Evolutionary conservation across 2,797 vertebrate genomes (phyloP), one percentile per base, ranked within the genome.

Genomic region (Parauchenoglanis punctatus): DNA sequence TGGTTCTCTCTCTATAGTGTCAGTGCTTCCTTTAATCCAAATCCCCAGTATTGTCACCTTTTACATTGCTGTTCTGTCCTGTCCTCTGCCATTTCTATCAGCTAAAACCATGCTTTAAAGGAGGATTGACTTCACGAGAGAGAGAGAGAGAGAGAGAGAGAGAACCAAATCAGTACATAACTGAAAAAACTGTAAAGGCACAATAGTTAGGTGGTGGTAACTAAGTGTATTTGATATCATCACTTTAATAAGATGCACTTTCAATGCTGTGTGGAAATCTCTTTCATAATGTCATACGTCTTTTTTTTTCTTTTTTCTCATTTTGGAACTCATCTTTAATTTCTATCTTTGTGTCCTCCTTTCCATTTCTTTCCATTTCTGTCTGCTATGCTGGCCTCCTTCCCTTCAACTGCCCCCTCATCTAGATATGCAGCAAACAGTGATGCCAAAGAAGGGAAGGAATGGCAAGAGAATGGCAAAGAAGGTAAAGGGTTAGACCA

Each of bases 401-500:
- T 25, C 63, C 90, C 87, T 73, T 18, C 59, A 87, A 78, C 84
- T 83, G 35, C 63, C 81, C 52, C 68, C 82, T 90, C 78, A 78
- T 94, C 87, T 93, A 97, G 96, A 95, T 95, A 89, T 83, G 93
- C 95, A 89, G 87, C 84, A 92, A 96, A 95, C 92, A 87, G 94
- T 90, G 96, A 95, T 2, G 88, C 90, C 75, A 96, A 95, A 86
- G 94, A 95, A 90, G 94, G 91, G 58, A 96, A 94, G 90, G 92
- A 91, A 58, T 93, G 93, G 93, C 96, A 96, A 91, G 95, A 96
- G 87, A 86, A 86, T 46, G 93, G 91, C 61, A 96, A 95, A 87
- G 96, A 97, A 81, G 94, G 93, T 91, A 96, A 95, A 88, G 97
- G 96, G 85, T 88, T 88, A 31, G 97, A 98, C 84, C 94, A 96